A percentile compares a stretch with the other conserved stretches of the same genome.
Conservation (phyloP, 2,888 invertebrate species). For the Arrhopalites spinosus region DNA sequence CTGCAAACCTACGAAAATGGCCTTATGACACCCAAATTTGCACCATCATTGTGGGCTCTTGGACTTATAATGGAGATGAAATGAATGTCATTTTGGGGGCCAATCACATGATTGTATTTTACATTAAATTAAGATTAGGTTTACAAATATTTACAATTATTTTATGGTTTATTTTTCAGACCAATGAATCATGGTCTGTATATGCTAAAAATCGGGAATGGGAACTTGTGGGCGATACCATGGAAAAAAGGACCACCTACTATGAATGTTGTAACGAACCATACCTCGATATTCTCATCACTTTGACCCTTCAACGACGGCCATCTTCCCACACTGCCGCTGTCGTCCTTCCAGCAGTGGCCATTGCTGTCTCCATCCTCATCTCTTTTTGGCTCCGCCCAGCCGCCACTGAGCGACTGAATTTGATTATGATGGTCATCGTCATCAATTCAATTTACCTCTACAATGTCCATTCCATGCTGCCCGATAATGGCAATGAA, state of each 20-base stretch:
- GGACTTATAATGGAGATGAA: constrained; percentile 69
- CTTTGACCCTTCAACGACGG: constrained; percentile 36
- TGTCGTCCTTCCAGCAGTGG: constrained; percentile 53
- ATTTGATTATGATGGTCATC: constrained; percentile 46
- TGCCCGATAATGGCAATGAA: constrained; percentile 55
- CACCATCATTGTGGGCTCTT: constrained; percentile 72
- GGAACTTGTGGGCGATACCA: constrained; percentile 40
- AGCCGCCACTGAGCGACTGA: constrained; percentile 50
- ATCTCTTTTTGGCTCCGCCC: constrained; percentile 55
- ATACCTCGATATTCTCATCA: constrained; percentile 48
- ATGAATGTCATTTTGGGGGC: constrained; percentile 59
- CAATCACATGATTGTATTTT: constrained; percentile 36
- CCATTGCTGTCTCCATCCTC: constrained; percentile 51
- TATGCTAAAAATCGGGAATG: constrained; percentile 52
- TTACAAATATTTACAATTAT: neutral
- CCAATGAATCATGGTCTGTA: constrained; percentile 40
- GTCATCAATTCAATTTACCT: constrained; percentile 53
- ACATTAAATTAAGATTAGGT: neutral
- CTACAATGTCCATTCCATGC: constrained; percentile 49
- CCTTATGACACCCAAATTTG: constrained; percentile 75
- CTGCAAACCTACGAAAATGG: constrained; percentile 70
- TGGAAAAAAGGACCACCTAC: constrained; percentile 5
- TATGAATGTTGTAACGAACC: constrained; percentile 41
- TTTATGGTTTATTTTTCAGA: constrained; percentile 42
- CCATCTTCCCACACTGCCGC: constrained; percentile 51